Conservation (phyloP, 2,797 vertebrate species). For the Spea hammondii region DNA sequence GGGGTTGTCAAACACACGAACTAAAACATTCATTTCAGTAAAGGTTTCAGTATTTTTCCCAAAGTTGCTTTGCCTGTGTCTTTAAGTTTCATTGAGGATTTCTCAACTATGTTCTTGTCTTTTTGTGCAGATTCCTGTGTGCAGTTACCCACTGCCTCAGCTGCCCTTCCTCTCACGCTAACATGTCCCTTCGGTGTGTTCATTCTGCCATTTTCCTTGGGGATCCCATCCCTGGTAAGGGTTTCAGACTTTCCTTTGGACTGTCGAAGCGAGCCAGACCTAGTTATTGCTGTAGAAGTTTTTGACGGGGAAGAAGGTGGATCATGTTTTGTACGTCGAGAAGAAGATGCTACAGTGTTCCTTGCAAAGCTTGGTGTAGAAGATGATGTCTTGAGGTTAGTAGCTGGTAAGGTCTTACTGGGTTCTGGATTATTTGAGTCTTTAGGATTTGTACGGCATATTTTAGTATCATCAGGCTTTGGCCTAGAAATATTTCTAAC, state of each 20-base stretch:
- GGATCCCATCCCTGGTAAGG: conserved; percentile 53
- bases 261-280: conserved; percentile 73
- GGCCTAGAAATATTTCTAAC: conserved; percentile 75
- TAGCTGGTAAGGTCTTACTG: conserved; percentile 59
- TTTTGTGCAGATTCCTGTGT: conserved; percentile 59
- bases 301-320: conserved; percentile 61
- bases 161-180: conserved; percentile 74
- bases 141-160: conserved; percentile 65
- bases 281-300: conserved; percentile 68
- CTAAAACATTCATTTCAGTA: conserved; percentile 74
- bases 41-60: conserved; percentile 75
- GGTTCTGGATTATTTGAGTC: conserved; percentile 36
- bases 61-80: conserved; percentile 64
- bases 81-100: conserved; percentile 68
- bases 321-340: conserved; percentile 79
- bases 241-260: conserved; percentile 59
- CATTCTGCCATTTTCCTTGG: conserved; percentile 66
- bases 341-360: conserved; percentile 87
- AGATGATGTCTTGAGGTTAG: conserved; percentile 59
- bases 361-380: conserved; percentile 84
- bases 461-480: conserved; percentile 80
- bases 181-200: conserved; percentile 73
- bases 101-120: conserved; percentile 74
- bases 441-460: conserved; percentile 70
- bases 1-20: conserved; percentile 29